Percentiles rank a stretch among this genome's conserved stretches.
These are phyloP conservation scores for Cephus rjabovi DNA, from an alignment of 2,888 invertebrate species.

Conservation along the genomic window DNA sequence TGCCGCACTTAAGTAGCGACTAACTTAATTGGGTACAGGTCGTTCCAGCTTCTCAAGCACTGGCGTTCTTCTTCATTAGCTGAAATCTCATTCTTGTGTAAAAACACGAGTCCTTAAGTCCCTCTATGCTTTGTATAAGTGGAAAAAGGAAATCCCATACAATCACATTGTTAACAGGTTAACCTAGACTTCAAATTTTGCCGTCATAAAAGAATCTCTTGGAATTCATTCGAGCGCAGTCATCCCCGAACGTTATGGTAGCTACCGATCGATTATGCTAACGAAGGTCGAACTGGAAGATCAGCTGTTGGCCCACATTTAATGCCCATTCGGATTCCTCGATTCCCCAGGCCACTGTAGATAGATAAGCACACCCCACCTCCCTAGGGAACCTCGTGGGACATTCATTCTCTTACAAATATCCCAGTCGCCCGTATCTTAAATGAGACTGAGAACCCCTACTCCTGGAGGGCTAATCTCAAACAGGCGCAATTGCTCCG, in stretches of 20 bases:
- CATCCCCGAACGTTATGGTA: neutral
- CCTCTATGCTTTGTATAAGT: neutral
- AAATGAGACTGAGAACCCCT: constrained; percentile 35
- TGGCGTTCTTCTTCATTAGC: neutral
- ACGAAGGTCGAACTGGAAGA: constrained; percentile 50
- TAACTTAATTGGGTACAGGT: neutral
- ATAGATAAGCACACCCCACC: constrained; percentile 27
- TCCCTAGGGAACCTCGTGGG: constrained; percentile 49
- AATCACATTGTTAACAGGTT: neutral
- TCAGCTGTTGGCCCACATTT: constrained; percentile 60
- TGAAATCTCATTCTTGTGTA: neutral
- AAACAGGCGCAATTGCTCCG: neutral
- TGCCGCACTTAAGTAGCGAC: neutral
- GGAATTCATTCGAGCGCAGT: neutral
- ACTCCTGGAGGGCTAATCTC: constrained; percentile 18
- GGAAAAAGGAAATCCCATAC: neutral
- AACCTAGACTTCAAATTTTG: neutral
- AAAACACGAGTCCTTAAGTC: neutral
- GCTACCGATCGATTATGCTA: constrained; percentile 35
- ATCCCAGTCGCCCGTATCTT: constrained; percentile 34
- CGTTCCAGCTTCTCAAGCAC: neutral
- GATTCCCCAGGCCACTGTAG: constrained; percentile 13
- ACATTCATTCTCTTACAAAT: constrained; percentile 48
- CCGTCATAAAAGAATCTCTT: neutral
- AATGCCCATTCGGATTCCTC: constrained; percentile 44